Evolutionary conservation across 2,797 vertebrate genomes (phyloP), one percentile per base, ranked within the genome.

Genomic region (Luscinia luscinia): DNA sequence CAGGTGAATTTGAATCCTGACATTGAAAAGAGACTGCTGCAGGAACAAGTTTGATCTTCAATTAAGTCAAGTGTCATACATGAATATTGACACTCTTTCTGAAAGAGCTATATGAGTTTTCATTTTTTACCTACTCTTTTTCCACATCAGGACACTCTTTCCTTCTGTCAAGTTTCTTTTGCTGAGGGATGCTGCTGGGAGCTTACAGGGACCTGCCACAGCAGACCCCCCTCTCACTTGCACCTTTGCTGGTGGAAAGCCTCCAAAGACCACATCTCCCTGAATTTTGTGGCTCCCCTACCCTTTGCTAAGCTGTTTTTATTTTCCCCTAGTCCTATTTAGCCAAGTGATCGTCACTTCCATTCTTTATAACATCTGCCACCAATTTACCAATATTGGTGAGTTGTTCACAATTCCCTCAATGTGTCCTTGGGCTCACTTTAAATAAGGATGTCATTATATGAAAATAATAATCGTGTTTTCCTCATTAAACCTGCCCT

Each of bases 151-250:
- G 12, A 38, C 8, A 38, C 72, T 40, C 6, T 7, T 81, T 84
- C 58, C 32, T 13, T 40, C 32, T 36, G 16, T 9, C 12, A 43
- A 4, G 5, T 55, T 90, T 36, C 2, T 59, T 82, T 70, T 67
- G 15, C 9, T 49, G 48, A 69, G 5, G 10, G 26, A 45, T 62
- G 11, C 6, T 70, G 34, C 34, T 1, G 3, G 55, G 15, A 63
- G 9, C 27, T 79, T 32, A 8, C 32, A 72, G 27, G 17, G 26
- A 54, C 10, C 3, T 5, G 1, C 11, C 15, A 15, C 18, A 66
- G 17, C 20, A 46, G 41, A n/a, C 2, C 0, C 1, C 7, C 9
- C 4, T 9, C 6, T 54, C 34, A 26, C 32, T 62, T 1, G 0
- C 11, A 66, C 11, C 5, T 34, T 51, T 55, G 27, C 49, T 72